phyloP scores from a whole-genome alignment of 2,888 invertebrate species.

The Euproctis similis region DNA sequence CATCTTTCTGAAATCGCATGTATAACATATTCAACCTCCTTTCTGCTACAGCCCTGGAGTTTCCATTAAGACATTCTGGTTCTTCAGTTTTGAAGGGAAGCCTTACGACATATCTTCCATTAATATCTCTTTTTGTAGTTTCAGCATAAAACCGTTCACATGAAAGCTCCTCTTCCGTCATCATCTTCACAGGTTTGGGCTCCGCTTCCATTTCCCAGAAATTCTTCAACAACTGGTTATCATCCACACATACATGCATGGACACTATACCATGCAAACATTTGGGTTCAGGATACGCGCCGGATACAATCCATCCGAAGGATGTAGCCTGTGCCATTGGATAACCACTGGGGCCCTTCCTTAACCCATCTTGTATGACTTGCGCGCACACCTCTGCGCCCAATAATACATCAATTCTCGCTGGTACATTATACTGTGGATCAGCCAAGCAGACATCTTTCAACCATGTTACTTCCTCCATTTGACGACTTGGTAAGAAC shows the following conservation, averaged over 20 bases:
- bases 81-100: constrained; percentile 13
- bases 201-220: constrained; percentile 11
- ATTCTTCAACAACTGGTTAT: constrained; percentile 1
- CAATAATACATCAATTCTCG: constrained; percentile 1
- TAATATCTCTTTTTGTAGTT: constrained; percentile 9
- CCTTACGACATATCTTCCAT: constrained; percentile 17
- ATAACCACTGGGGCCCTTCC: constrained; percentile 15
- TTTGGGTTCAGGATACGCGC: too few species aligned
- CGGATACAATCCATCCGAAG: constrained; percentile 21
- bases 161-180: constrained; percentile 9
- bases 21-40: constrained; percentile 14
- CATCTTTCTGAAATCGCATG: constrained; percentile 9
- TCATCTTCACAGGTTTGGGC: background rate
- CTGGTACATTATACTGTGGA: background rate
- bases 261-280: too few species aligned
- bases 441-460: background rate
- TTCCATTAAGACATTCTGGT: constrained; percentile 4
- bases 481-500: background rate
- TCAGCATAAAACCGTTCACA: constrained; percentile 17
- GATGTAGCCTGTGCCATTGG: constrained; percentile 18
- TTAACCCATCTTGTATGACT: constrained; percentile 4
- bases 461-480: background rate
- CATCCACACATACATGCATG: too few species aligned
- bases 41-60: constrained; percentile 13
- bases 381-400: constrained; percentile 1